These are phyloP conservation scores for Acanthopagrus latus DNA, from an alignment of 2,797 vertebrate species.

Conservation along the genomic window DNA sequence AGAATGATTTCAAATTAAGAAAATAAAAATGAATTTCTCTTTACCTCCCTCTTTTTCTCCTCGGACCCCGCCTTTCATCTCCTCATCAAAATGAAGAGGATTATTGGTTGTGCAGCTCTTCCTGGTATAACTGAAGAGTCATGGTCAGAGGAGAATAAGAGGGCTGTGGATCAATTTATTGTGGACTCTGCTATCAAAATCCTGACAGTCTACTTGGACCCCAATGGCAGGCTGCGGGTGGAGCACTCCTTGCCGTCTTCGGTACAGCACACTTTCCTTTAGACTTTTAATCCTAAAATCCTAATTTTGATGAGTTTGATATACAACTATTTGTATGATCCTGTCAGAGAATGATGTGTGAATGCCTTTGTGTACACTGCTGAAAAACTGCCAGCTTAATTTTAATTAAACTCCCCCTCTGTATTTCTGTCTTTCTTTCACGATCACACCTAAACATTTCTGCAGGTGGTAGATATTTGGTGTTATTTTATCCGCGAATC, in stretches of 20 bases:
- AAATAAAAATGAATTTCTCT: background rate
- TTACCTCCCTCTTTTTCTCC: background rate
- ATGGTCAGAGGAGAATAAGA: constrained; percentile 85
- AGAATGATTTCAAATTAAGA: too few relatives aligned
- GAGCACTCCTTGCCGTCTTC: constrained; percentile 79
- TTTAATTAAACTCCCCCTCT: background rate
- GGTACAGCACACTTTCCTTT: constrained; percentile 73
- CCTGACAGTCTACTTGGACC: constrained; percentile 72
- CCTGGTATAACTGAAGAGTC: constrained; percentile 76
- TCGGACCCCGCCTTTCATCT: background rate
- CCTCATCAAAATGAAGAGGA: constrained; percentile 53
- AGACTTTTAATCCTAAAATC: background rate
- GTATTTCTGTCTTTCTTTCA: constrained; percentile 6
- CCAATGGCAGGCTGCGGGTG: constrained; percentile 69
- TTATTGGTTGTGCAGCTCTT: constrained; percentile 75
- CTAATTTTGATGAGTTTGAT: background rate
- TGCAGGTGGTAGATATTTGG: constrained; percentile 82
- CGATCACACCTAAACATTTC: background rate
- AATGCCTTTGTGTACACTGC: background rate
- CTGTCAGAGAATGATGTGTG: background rate
- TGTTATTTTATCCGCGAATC: constrained; percentile 86
- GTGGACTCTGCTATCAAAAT: constrained; percentile 76
- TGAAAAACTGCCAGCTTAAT: background rate
- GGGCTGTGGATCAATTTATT: constrained; percentile 83
- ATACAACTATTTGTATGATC: background rate